These are phyloP conservation scores for Drosophila trichaetosa DNA, from an alignment of 2,888 invertebrate species.

Conservation along the genomic window DNA sequence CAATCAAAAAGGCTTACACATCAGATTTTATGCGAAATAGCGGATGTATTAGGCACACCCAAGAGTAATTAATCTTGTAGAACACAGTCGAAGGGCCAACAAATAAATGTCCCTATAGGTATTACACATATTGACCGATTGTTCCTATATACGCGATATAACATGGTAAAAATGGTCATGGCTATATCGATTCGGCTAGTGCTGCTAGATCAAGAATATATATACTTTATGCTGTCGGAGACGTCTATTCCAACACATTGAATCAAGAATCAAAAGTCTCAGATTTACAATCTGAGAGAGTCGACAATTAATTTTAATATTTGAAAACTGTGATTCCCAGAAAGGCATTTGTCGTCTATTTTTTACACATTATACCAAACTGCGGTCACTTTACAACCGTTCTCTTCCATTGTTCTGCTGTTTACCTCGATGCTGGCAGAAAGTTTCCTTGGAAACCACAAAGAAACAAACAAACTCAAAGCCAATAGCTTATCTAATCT, in stretches of 20 bases:
- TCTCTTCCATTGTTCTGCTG: conserved; percentile 45
- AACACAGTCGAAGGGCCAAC: too few relatives aligned
- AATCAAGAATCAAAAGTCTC: not conserved
- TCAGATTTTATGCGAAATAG: not conserved
- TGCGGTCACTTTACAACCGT: not conserved
- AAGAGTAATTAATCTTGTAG: too few relatives aligned
- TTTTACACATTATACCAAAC: conserved; percentile 1
- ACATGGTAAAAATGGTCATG: not conserved
- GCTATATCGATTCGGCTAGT: not conserved
- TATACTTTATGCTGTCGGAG: not conserved
- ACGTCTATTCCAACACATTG: not conserved
- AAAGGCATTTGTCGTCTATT: not conserved
- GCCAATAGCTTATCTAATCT: conserved; percentile 3
- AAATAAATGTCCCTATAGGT: too few relatives aligned
- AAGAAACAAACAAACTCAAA: conserved; percentile 61
- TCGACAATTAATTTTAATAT: not conserved
- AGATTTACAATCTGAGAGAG: not conserved
- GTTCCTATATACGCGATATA: not conserved
- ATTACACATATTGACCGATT: too few relatives aligned
- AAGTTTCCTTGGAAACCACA: conserved; percentile 56
- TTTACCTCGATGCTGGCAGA: conserved; percentile 47
- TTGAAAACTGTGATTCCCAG: too few relatives aligned
- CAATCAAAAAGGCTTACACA: not conserved
- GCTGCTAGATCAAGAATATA: not conserved
- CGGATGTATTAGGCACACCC: too few relatives aligned